Percentiles rank a stretch among this genome's conserved stretches.
Evolutionary conservation across 2,113 vertebrate genomes (phyloP).

Genomic region (Sciurus niger): DNA sequence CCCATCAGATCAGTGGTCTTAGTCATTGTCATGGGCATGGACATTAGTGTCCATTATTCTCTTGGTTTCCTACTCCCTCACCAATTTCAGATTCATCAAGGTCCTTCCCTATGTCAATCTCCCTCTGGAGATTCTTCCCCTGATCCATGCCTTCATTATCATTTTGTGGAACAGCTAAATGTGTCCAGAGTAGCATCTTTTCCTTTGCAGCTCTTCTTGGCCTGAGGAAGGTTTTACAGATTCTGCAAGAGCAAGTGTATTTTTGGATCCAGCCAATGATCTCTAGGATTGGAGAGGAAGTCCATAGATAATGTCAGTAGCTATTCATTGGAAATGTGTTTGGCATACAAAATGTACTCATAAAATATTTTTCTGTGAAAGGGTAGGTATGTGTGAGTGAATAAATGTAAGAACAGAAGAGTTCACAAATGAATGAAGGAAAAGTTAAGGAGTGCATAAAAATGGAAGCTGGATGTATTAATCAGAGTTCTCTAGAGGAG

Average conservation of each 20-base stretch:
- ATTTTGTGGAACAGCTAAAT: not conserved
- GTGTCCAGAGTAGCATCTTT: not conserved
- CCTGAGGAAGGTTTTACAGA: not conserved
- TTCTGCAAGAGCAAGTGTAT: not conserved
- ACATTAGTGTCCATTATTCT: not conserved
- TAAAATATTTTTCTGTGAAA: not conserved
- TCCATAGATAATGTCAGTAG: not conserved
- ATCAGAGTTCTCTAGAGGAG: no score
- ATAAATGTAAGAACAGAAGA: conserved; percentile 11
- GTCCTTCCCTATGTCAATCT: not conserved
- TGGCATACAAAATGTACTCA: not conserved
- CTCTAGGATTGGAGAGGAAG: not conserved
- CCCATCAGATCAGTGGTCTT: not conserved
- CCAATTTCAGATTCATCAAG: not conserved
- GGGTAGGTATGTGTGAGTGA: not conserved
- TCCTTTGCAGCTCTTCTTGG: not conserved
- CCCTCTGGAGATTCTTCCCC: not conserved
- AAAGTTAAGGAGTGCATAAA: not conserved
- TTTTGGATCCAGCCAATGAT: not conserved
- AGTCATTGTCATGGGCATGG: not conserved
- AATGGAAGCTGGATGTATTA: not conserved
- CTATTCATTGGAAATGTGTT: not conserved
- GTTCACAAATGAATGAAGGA: not conserved
- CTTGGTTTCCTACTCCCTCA: not conserved
- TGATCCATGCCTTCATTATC: accelerated